phyloP scores from a whole-genome alignment of 2,888 invertebrate genomes.

The Meteorus colon region DNA sequence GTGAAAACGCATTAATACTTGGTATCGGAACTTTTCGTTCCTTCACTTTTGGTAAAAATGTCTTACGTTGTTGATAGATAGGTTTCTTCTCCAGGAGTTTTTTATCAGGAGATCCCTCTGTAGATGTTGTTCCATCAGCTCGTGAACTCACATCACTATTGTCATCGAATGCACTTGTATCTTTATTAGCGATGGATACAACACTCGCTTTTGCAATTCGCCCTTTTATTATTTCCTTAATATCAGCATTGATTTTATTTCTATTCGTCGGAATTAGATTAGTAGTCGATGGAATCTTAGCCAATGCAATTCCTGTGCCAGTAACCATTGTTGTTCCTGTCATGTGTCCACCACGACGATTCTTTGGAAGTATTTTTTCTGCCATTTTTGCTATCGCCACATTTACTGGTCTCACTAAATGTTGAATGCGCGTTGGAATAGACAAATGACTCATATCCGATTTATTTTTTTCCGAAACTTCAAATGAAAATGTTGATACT shows the following conservation, averaged over 20 bases:
- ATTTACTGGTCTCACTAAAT: constrained; percentile 70
- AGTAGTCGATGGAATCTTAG: constrained; percentile 43
- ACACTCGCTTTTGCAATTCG: constrained; percentile 64
- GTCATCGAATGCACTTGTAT: constrained; percentile 53
- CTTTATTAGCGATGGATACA: constrained; percentile 2
- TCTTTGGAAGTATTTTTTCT: constrained; percentile 51
- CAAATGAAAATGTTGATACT: constrained; percentile 61
- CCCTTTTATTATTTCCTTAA: constrained; percentile 58
- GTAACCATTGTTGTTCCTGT: constrained; percentile 44
- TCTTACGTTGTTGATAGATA: constrained; percentile 73
- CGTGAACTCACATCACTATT: constrained; percentile 58
- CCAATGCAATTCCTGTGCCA: constrained; percentile 43
- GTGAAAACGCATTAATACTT: constrained; percentile 79
- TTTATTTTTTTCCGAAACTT: constrained; percentile 56
- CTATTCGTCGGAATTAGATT: constrained; percentile 45
- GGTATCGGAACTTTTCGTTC: constrained; percentile 72
- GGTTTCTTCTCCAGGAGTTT: constrained; percentile 54
- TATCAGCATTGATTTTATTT: constrained; percentile 58
- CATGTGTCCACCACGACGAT: constrained; percentile 39
- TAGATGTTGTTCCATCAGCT: constrained; percentile 55
- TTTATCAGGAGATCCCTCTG: constrained; percentile 60
- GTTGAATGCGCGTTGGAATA: constrained; percentile 70
- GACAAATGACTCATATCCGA: constrained; percentile 64
- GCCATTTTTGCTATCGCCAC: constrained; percentile 67
- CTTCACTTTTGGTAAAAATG: constrained; percentile 77